Evolutionary conservation across 30 jellyfish, hydroid and myxozoan genomes (phyloP), one percentile per base, ranked within the genome.

Genomic region (Aurelia coerulea): DNA sequence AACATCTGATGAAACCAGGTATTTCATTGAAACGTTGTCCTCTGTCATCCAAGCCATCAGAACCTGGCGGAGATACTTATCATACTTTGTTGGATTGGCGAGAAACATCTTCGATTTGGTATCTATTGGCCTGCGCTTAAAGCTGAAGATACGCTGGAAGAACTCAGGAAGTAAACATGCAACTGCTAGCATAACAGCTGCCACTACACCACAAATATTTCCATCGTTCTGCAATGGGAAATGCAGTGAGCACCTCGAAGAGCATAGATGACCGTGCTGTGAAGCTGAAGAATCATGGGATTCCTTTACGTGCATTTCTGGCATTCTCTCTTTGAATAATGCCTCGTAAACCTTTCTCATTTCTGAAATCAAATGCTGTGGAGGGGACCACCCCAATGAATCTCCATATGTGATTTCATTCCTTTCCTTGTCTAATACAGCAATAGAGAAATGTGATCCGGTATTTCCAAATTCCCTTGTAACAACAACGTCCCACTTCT

Each of bases 221-320:
- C n/a, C n/a, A 54, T 54, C 65, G 11, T 54, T 54, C 80, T 69
- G 80, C 6, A 69, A 19, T 39, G 80, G 60, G 80, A 12, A 69
- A 69, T 69, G 80, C 11, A 69, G 35, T 9, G 80, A 69, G 37
- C 80, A 69, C 16, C 62, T 69, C 63, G 80, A 19, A 37, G 80
- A 23, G 37, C 80, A 69, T 33, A 10, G 10, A 34, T 69, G 80
- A 69, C 62, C 62, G 35, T 13, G 62, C 19, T 39, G 64, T 69
- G 62, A 13, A 10, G 29, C 10, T 39, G 80, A 13, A 33, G 62
- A 34, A 11, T 12, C 6, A 10, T 37, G 62, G 80, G 19, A 37
- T 34, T 31, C 58, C 6, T 16, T 37, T 69, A 31, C 62, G 9
- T 69, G n/a, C 9, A n/a, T n/a, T n/a, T n/a, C 37, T 13, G 62